These are phyloP conservation scores for Semicossyphus pulcher DNA, from an alignment of 2,113 vertebrate genomes.

Conservation along the genomic window DNA sequence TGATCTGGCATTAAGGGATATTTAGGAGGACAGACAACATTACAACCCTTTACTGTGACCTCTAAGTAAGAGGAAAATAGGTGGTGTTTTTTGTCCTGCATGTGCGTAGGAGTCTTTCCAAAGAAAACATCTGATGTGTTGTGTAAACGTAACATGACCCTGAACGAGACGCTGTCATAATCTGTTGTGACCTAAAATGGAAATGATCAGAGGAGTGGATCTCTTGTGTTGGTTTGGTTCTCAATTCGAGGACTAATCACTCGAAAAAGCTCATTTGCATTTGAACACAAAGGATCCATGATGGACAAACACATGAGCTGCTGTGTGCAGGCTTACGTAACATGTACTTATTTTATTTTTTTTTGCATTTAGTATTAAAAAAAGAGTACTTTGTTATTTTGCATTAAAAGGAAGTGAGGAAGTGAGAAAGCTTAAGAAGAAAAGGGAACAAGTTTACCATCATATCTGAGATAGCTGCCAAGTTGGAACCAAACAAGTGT, in stretches of 20 bases:
- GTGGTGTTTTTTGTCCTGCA: neutral
- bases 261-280: slow-evolving; percentile 13
- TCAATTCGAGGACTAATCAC: slow-evolving; percentile 16
- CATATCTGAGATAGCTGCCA: too few species aligned
- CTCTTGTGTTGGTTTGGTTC: neutral
- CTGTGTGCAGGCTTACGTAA: neutral
- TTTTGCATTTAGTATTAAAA: neutral
- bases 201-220: slow-evolving; percentile 7
- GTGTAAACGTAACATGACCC: neutral
- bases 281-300: neutral
- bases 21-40: neutral
- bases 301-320: neutral
- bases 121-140: neutral
- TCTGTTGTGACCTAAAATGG: neutral
- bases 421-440: too few species aligned
- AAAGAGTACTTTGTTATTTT: too few species aligned
- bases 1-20: neutral
- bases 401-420: too few species aligned
- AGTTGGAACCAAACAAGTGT: too few species aligned
- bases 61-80: neutral
- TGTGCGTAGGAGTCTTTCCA: neutral
- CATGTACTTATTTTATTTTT: neutral
- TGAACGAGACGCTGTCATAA: neutral
- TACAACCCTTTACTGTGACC: neutral
- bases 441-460: too few species aligned